Evolutionary conservation across 2,888 invertebrate species (phyloP), one percentile per base, ranked within the genome.

Genomic region (Gastracanthus pulcherrimus): DNA sequence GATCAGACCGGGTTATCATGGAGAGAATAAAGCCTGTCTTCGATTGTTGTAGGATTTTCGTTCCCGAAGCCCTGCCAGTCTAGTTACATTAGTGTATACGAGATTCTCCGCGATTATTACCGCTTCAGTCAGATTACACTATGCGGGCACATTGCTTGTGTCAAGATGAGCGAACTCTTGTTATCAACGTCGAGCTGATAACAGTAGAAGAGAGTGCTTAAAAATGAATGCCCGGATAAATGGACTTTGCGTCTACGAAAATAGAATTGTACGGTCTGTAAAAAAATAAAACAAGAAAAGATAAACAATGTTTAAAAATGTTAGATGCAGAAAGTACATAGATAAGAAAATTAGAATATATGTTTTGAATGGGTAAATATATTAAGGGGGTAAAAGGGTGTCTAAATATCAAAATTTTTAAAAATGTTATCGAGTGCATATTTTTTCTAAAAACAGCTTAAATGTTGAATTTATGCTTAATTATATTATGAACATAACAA

Each of bases 211-310:
- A 60, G n/a, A 31, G 41, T n/a, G 41, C 34, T 71, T 76, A 75
- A 76, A 81, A 60, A 76, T 23, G 66, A 75, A 41, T 80, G 16
- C 62, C 38, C 51, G 6, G 72, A 76, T 80, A 76, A 76, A 76
- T 76, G 70, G 41, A 81, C 81, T 67, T 76, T 76, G 58, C 31
- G 36, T 36, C 45, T 38, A 48, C 55, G 41, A 76, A 76, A 76
- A 76, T 81, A 76, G 76, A 76, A 66, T 36, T 38, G 29, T 29
- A 55, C 9, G 4, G 38, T 16, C 29, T 62, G 29, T 9, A 60
- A 58, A 19, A 58, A 72, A 60, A 58, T 23, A 41, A 13, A 38
- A 34, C 41, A n/a, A n/a, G n/a, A n/a, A n/a, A n/a, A n/a, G n/a
- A n/a, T n/a, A n/a, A n/a, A n/a, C n/a, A n/a, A n/a, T n/a, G n/a